Evolutionary conservation across 2,797 vertebrate species (phyloP), one percentile per base, ranked within the genome.

Genomic region (Tokudaia muenninki): DNA sequence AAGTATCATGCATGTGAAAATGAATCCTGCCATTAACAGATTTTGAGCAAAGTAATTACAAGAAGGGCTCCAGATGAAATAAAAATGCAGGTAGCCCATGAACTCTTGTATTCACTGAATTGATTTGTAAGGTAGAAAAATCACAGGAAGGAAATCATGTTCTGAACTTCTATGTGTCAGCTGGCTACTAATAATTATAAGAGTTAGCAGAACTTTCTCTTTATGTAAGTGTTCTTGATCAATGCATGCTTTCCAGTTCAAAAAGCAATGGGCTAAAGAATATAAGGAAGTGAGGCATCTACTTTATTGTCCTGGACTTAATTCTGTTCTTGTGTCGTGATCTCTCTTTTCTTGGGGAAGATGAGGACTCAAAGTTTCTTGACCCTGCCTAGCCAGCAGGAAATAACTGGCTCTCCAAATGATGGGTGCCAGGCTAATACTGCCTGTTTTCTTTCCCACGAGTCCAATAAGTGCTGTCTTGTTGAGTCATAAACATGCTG

Each of bases 401-500:
- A 81, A 57, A 61, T 87, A 84, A 13, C 14, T 72, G 52, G 26
- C 57, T 96, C 77, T 96, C 81, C 84, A 26, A 61, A 86, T 61
- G 81, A 65, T 0, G 0, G 80, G 5, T 84, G 74, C 44, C 84
- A 70, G 31, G 50, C 79, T 98, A 97, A 97, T 57, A 83, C 82
- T 89, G 90, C 89, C 72, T 98, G 75, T 97, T 98, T 98, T 97
- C 97, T 98, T 98, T 98, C 97, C 97, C 97, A 98, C 0, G 1
- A 90, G 81, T 95, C 97, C 78, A 81, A 9, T 96, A 94, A 89
- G 74, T 96, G 90, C 37, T 92, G 78, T 87, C 94, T 81, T 95
- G 88, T 97, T 98, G 98, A 98, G 95, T 98, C 97, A 96, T 72
- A 67, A 91, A 78, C 26, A 70, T 91, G 82, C 29, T 94, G 55